Evolutionary conservation across 2,888 invertebrate genomes (phyloP), one percentile per base, ranked within the genome.

Genomic region (Panopea generosa): DNA sequence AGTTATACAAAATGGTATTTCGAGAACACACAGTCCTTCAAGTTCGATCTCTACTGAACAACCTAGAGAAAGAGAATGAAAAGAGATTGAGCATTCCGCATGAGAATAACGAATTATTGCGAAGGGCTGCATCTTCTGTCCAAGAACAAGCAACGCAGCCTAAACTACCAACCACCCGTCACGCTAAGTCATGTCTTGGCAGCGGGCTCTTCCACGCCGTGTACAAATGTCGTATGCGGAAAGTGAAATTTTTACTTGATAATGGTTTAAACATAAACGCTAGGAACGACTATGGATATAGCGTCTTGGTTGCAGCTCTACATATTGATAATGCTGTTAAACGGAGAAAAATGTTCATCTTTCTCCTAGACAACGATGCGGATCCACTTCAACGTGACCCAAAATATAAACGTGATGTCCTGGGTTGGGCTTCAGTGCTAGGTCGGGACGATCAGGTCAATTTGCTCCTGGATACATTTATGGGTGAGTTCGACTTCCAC

Each of bases 401-500:
- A 0, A 79, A 70, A 22, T 67, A 85, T 27, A 77, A 84, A 49
- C 76, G 90, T 18, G 83, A 83, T 27, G 86, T 86, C 2, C 63
- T 91, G 38, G 78, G 83, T 0, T 91, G 91, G 90, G 87, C 89
- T 1, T 84, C 85, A 53, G 40, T 82, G 6, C 77, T 90, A 20
- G 86, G 87, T 0, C 70, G 89, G 22, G 52, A 50, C 9, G 78
- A 82, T 26, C 84, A 90, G 74, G 84, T 85, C 4, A 53, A 75
- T 22, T 27, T 80, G 18, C 57, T 91, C 2, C 68, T 91, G 33
- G 83, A 87, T 6, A 81, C 80, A 2, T 83, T 84, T 22, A 80
- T 82, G 47, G 89, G 90, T 6, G 90, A 91, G 59, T 74, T 90
- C n/a, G 83, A 91, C 61, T 84, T 91, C 16, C 56, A 77, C 0